Evolutionary conservation across 2,888 invertebrate genomes (phyloP), one percentile per base, ranked within the genome.

Genomic region (Lydus trimaculatus): DNA sequence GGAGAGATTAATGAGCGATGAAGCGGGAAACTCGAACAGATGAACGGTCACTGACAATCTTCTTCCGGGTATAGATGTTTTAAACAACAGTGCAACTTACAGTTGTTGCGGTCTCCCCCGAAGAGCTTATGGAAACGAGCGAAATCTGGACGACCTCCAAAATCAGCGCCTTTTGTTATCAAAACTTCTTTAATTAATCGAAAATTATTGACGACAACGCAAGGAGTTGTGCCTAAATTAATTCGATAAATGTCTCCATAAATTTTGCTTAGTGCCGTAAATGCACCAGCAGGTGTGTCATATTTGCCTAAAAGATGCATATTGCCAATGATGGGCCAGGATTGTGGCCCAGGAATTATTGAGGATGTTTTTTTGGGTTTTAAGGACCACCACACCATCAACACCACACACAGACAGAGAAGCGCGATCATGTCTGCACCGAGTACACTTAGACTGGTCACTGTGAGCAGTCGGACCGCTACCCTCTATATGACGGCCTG

Each of bases 121-220:
- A 96, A 95, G 9, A 95, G 90, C 74, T 91, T 89, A 80, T 94
- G 92, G 83, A 94, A 95, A 20, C 96, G 87, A 74, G 91, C 82
- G 83, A 95, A 95, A 82, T 95, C 91, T 0, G 95, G 95, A 11
- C 96, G 87, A 13, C 94, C 94, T 1, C 94, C 94, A 84, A 96
- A 95, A 78, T 91, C 91, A 72, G 91, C 91, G 5, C 94, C 94
- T 79, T 93, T 94, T 70, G 91, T 90, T 80, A 94, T 93, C 28
- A 94, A 86, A 61, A 94, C 93, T 80, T 93, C 93, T 70, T 91
- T 88, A 73, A 94, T 92, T 36, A 91, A 84, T 17, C 89, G 88
- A 79, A 92, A 88, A 82, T 90, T 92, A 82, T 92, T 94, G 52
- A 94, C 93, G 28, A 94, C 90, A 23, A 94, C 85, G 83, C 94